Conservation (phyloP, 2,113 vertebrate genomes). For the Thinocorus orbignyianus region DNA sequence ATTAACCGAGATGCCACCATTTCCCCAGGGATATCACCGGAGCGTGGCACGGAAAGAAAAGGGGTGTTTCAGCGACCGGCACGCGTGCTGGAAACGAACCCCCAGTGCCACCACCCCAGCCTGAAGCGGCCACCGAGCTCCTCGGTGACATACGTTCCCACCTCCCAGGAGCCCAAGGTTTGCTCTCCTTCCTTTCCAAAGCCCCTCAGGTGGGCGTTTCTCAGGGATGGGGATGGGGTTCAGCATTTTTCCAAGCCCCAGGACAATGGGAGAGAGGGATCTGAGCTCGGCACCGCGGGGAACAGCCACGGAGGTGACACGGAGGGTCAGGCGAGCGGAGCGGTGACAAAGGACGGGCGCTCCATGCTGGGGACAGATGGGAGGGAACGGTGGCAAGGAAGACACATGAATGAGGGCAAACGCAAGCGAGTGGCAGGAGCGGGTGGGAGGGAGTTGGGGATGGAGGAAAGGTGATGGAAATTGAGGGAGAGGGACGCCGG, state of each 20-base stretch:
- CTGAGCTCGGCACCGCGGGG: not conserved
- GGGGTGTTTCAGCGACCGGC: not conserved
- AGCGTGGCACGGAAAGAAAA: not conserved
- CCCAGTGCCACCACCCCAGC: not conserved
- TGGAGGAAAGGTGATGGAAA: not conserved
- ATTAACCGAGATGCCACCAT: conserved; percentile 42
- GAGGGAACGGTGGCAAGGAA: not conserved
- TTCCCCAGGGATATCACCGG: conserved; percentile 1
- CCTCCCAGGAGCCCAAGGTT: not conserved
- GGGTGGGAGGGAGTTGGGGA: not conserved
- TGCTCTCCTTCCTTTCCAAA: not conserved
- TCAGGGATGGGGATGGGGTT: not conserved
- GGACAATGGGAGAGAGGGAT: conserved; percentile 20
- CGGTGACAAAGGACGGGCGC: conserved; percentile 1
- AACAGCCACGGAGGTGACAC: not conserved
- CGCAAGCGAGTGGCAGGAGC: not conserved
- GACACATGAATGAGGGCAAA: not conserved
- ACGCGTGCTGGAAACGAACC: not conserved
- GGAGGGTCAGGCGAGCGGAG: conserved; percentile 43
- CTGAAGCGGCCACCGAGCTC: fast-evolving
- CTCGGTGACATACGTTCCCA: not conserved
- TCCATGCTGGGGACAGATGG: conserved; percentile 51
- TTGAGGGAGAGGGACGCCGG: not conserved
- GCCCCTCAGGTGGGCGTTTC: not conserved
- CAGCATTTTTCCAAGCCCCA: not conserved